Evolutionary conservation across 1,140 invertebrate species (phyloP).

Genomic region (Magallana gigas): DNA sequence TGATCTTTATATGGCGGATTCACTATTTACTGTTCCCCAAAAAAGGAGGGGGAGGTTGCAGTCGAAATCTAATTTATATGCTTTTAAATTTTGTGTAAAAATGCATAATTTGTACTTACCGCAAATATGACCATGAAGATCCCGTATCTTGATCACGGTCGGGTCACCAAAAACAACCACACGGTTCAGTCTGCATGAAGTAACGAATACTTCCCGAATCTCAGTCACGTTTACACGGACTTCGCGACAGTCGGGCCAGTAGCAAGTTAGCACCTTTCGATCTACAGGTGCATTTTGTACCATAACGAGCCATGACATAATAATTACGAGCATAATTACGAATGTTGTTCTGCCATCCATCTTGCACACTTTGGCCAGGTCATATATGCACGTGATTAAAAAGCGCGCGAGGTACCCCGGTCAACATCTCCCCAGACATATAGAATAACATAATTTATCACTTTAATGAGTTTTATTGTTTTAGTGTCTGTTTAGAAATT

Average conservation of each 20-base stretch:
- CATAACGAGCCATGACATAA: background rate
- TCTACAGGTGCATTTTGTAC: background rate
- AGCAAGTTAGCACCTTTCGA: background rate
- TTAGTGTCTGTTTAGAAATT: background rate
- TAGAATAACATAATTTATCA: slow-evolving; percentile 7
- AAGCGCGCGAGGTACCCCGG: background rate
- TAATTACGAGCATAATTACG: background rate
- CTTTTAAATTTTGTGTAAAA: background rate
- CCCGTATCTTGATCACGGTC: background rate
- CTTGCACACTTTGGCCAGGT: slow-evolving; percentile 2
- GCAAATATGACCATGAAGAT: background rate
- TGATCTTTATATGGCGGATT: background rate
- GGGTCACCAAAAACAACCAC: slow-evolving; percentile 6
- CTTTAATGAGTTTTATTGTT: background rate
- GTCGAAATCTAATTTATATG: slow-evolving; percentile 8
- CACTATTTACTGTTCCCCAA: background rate
- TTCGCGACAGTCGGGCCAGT: background rate
- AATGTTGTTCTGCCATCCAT: background rate
- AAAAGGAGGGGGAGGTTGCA: background rate
- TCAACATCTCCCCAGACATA: background rate
- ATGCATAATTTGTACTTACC: slow-evolving; percentile 24
- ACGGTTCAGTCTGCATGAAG: background rate
- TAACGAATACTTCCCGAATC: background rate
- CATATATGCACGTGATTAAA: slow-evolving; percentile 1
- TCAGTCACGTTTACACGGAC: background rate